Base-by-base conservation (phyloP, 2,797 vertebrate species). In the Paedocypris micromegethes region DNA sequence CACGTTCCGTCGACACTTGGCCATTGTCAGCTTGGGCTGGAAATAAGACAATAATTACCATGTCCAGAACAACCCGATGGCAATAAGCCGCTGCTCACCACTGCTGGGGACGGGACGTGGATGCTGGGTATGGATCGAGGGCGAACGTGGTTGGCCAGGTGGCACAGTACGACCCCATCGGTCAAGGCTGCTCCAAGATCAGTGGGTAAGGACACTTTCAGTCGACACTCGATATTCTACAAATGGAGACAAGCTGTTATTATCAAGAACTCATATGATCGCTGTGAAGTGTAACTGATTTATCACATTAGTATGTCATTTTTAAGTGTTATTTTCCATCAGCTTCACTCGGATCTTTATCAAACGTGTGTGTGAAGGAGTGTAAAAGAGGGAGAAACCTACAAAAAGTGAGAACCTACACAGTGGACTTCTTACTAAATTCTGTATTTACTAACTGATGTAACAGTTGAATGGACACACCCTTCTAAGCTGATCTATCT, bases 21-120 rank as follows among this genome's bases (percentile, higher is more conserved):
- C 96, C 92, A 98, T 98, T 9, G 96, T 98, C 82, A 98, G 91
- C 83, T 96, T 98, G 77, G 96, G 96, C 96, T 98, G 84, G 52
- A 81, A 75, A 51, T 50, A 79, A 47, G 60, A 37, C 60, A 42
- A 37, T 49, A 64, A 52, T 52, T 23, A 23, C 23, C 23, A 23
- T 23, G 23, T 23, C 23, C 23, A 23, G 23, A 23, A 23, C 23
- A 23, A 23, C 23, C 23, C 23, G 23, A 23, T 23, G 23, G 23
- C 2, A 41, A 2, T 42, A 5, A 42, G 40, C 8, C 51, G 89
- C 23, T 23, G 23, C 94, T 93, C 87, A 98, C 96, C 81, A 98
- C 96, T 43, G 96, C 96, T 49, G 96, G 96, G 0, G 96, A 98
- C 52, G 96, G 96, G 66, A 98, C 94, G 0, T 98, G 96, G 76